Conservation (phyloP, 2,113 vertebrate species). For the Atherinomorus stipes region DNA sequence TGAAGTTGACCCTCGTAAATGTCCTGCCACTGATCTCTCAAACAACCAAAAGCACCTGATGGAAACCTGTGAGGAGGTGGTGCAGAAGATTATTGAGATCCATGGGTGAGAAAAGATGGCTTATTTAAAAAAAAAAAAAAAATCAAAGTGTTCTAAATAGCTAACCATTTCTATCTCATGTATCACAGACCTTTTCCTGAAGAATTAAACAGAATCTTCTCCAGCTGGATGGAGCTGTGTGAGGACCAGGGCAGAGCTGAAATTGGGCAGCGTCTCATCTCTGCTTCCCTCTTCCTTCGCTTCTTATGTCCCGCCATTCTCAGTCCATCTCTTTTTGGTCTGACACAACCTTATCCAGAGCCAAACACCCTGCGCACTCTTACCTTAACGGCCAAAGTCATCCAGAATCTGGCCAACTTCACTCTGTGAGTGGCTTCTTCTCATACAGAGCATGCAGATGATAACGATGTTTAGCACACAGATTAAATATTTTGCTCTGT, state of each 20-base stretch:
- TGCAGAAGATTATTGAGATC: constrained; percentile 85
- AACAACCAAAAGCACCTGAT: constrained; percentile 86
- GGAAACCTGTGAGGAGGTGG: constrained; percentile 87
- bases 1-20: constrained; percentile 92
- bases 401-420: constrained; percentile 95
- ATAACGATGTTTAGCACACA: background rate
- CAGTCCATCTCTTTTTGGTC: constrained; percentile 93
- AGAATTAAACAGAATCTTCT: constrained; percentile 90
- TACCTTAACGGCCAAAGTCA: constrained; percentile 94
- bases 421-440: constrained; percentile 84
- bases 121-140: background rate
- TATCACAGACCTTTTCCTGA: constrained; percentile 87
- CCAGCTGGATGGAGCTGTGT: constrained; percentile 89
- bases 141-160: background rate
- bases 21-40: constrained; percentile 80
- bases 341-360: constrained; percentile 89
- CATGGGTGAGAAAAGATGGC: constrained; percentile 81
- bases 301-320: constrained; percentile 95
- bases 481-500: background rate
- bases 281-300: constrained; percentile 92
- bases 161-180: background rate
- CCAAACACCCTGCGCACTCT: constrained; percentile 88
- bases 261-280: constrained; percentile 90
- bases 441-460: background rate
- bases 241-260: constrained; percentile 78